phyloP scores from a whole-genome alignment of 2,797 vertebrate species.

The Microhierax caerulescens region DNA sequence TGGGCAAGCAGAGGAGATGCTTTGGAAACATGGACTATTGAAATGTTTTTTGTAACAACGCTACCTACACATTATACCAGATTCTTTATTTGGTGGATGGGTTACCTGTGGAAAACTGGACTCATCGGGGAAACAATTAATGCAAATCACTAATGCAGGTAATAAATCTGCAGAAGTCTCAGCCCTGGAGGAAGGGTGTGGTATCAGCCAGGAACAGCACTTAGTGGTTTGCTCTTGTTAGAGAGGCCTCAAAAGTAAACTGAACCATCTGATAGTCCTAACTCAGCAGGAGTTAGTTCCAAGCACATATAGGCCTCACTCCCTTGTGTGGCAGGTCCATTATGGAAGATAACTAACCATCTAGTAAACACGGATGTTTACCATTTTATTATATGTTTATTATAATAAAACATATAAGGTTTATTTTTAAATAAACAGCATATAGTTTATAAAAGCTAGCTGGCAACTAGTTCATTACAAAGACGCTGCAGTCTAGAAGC shows the following conservation, averaged over 20 bases:
- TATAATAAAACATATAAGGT: background rate
- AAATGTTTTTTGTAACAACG: background rate
- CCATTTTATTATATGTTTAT: background rate
- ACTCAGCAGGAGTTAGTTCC: background rate
- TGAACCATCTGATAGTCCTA: background rate
- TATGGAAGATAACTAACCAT: background rate
- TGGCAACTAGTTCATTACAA: background rate
- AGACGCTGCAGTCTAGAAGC: background rate
- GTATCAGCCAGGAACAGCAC: background rate
- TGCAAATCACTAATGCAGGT: conserved; percentile 14
- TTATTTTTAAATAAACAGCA: background rate
- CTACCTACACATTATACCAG: accelerated
- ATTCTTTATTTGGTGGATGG: background rate
- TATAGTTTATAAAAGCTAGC: background rate
- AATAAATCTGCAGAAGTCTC: conserved; percentile 10
- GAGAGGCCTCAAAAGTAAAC: background rate
- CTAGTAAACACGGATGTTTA: background rate
- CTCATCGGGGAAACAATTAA: background rate
- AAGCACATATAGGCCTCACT: background rate
- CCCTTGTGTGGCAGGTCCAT: background rate
- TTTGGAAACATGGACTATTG: background rate
- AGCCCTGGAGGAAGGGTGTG: conserved; percentile 40
- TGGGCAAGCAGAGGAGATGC: background rate
- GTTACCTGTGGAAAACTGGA: conserved; percentile 12
- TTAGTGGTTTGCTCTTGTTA: background rate